These are phyloP conservation scores for Gryllus bimaculatus DNA, from an alignment of 1,140 invertebrate genomes.

Conservation along the genomic window DNA sequence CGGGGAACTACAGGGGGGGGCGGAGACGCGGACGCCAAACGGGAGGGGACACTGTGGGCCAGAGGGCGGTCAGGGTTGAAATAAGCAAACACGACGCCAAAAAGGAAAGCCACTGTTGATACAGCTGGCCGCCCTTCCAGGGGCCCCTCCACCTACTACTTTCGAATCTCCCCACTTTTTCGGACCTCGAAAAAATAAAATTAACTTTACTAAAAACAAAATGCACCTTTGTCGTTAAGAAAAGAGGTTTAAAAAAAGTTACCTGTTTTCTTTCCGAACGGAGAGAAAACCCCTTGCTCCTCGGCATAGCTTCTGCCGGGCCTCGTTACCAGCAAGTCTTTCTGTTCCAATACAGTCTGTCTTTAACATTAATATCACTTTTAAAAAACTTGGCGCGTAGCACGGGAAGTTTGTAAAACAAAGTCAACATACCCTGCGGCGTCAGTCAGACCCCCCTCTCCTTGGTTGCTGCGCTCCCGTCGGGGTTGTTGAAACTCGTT, in stretches of 20 bases:
- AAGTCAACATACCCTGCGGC: background rate
- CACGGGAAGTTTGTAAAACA: background rate
- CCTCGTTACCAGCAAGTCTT: background rate
- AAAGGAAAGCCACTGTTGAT: constrained; percentile 10
- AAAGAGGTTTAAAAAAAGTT: constrained; percentile 9
- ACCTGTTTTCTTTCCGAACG: constrained; percentile 12
- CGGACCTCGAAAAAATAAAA: constrained; percentile 7
- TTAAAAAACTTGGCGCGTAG: background rate
- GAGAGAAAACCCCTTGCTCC: background rate
- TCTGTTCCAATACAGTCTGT: constrained; percentile 1
- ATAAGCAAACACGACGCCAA: constrained; percentile 8
- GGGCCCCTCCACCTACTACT: background rate
- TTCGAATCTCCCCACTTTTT: background rate
- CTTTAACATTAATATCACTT: constrained; percentile 6
- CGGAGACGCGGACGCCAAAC: too few species aligned
- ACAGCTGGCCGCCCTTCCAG: constrained; percentile 14
- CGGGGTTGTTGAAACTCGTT: too few species aligned
- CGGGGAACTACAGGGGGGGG: too few species aligned
- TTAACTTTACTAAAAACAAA: constrained; percentile 11
- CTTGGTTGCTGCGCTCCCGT: too few species aligned
- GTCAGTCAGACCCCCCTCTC: background rate
- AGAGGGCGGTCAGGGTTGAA: background rate
- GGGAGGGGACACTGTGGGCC: too few species aligned
- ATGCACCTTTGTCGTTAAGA: constrained; percentile 17
- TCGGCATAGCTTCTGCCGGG: background rate